Evolutionary conservation across 2,888 invertebrate genomes (phyloP).

Genomic region (Dynastes hyllus): DNA sequence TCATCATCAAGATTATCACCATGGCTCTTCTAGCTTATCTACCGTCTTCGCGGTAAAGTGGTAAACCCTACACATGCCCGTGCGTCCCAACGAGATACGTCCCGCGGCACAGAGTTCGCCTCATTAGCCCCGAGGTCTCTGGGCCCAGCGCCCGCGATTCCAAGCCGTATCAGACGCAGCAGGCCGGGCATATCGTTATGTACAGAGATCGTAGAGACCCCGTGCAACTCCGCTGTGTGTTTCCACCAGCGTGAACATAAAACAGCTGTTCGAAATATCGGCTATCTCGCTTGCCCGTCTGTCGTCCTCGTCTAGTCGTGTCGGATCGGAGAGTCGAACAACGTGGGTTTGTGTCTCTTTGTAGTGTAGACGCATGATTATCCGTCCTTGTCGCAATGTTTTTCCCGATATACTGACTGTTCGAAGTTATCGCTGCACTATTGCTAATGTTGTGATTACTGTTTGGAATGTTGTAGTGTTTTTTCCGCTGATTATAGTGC

Average conservation of each 20-base stretch:
- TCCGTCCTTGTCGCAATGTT: slow-evolving; percentile 2
- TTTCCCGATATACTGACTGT: not conserved
- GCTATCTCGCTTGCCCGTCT: slow-evolving; percentile 46
- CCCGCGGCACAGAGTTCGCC: not conserved
- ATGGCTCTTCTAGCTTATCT: no score
- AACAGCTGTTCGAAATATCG: slow-evolving; percentile 56
- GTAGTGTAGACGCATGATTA: not conserved
- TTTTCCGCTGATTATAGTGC: no score
- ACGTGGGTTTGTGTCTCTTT: not conserved
- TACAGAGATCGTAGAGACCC: no score
- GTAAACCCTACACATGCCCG: no score
- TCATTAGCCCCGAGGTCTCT: not conserved
- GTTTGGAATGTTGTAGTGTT: no score
- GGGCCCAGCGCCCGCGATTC: not conserved
- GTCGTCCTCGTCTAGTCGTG: slow-evolving; percentile 41
- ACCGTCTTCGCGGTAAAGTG: no score
- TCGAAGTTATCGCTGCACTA: no score
- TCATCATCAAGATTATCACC: no score
- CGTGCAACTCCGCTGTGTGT: no score
- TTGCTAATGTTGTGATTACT: no score
- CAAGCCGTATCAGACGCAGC: not conserved
- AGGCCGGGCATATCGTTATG: not conserved
- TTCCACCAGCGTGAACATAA: slow-evolving; percentile 51
- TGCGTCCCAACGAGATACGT: not conserved
- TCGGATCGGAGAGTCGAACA: not conserved